Evolutionary conservation across 1,140 invertebrate species (phyloP).

Genomic region (Nebria ingens): DNA sequence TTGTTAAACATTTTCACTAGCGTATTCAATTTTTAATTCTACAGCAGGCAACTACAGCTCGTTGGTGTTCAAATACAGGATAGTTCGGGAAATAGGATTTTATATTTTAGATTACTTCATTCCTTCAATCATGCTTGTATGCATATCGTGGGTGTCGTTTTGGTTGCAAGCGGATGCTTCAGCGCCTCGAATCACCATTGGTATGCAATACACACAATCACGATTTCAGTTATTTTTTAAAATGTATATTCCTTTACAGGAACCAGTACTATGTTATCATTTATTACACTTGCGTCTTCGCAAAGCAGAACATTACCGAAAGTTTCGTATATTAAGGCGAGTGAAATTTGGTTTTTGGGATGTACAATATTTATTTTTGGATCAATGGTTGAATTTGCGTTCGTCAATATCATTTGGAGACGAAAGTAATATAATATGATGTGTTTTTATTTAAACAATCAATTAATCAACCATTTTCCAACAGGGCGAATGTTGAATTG

Average conservation of each 20-base stretch:
- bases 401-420: slow-evolving; percentile 80
- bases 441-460: neutral
- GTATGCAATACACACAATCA: slow-evolving; percentile 33
- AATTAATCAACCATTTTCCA: slow-evolving; percentile 13
- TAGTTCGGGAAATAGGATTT: slow-evolving; percentile 72
- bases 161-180: slow-evolving; percentile 81
- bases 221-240: slow-evolving; percentile 9
- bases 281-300: slow-evolving; percentile 74
- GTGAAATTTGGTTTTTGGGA: slow-evolving; percentile 81
- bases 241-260: slow-evolving; percentile 38
- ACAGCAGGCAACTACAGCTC: slow-evolving; percentile 73
- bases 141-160: slow-evolving; percentile 84
- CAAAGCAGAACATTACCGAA: slow-evolving; percentile 75
- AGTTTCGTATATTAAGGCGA: slow-evolving; percentile 83
- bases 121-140: slow-evolving; percentile 78
- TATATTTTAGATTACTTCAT: slow-evolving; percentile 86
- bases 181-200: slow-evolving; percentile 67
- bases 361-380: slow-evolving; percentile 77
- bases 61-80: slow-evolving; percentile 63
- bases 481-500: slow-evolving; percentile 65
- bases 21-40: too few species aligned
- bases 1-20: neutral
- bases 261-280: slow-evolving; percentile 74
- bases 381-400: slow-evolving; percentile 79
- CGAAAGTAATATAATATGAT: slow-evolving; percentile 49